Evolutionary conservation across 1,140 invertebrate genomes (phyloP).

Genomic region (Megalonaias nervosa): DNA sequence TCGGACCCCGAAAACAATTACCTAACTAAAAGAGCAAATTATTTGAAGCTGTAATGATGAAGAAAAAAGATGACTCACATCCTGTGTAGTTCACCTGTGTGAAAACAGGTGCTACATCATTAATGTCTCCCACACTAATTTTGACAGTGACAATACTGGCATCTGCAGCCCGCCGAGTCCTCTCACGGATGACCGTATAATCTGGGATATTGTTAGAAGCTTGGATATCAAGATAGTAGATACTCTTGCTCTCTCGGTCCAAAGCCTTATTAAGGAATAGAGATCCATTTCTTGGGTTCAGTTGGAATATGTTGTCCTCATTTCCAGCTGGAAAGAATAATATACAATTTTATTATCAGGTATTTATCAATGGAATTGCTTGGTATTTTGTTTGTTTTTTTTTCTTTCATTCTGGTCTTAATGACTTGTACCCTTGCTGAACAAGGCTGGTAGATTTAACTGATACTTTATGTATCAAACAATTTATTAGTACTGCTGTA

Average conservation of each 20-base stretch:
- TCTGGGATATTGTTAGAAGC: conserved; percentile 60
- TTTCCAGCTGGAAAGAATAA: conserved; percentile 51
- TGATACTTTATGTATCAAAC: too few species aligned
- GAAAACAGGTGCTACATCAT: conserved; percentile 61
- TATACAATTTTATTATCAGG: not conserved
- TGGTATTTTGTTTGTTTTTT: too few species aligned
- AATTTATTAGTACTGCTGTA: too few species aligned
- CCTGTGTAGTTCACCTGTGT: conserved; percentile 47
- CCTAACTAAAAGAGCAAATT: too few species aligned
- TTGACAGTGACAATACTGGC: conserved; percentile 51
- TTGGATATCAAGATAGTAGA: conserved; percentile 46
- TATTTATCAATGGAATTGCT: too few species aligned
- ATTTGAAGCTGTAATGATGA: too few species aligned
- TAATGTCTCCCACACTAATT: conserved; percentile 47
- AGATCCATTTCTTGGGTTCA: conserved; percentile 40
- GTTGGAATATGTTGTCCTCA: conserved; percentile 42
- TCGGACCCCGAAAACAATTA: too few species aligned
- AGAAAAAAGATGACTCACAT: conserved; percentile 47
- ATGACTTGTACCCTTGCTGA: too few species aligned
- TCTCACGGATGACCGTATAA: conserved; percentile 51
- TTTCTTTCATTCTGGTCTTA: too few species aligned
- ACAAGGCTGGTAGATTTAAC: too few species aligned
- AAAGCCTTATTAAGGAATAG: conserved; percentile 36
- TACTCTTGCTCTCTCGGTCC: conserved; percentile 44
- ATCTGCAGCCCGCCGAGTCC: conserved; percentile 42